Percentiles rank a stretch among this genome's conserved stretches.
These are phyloP conservation scores for Malurus alboscapulatus DNA, from an alignment of 2,113 vertebrate species.

Conservation along the genomic window DNA sequence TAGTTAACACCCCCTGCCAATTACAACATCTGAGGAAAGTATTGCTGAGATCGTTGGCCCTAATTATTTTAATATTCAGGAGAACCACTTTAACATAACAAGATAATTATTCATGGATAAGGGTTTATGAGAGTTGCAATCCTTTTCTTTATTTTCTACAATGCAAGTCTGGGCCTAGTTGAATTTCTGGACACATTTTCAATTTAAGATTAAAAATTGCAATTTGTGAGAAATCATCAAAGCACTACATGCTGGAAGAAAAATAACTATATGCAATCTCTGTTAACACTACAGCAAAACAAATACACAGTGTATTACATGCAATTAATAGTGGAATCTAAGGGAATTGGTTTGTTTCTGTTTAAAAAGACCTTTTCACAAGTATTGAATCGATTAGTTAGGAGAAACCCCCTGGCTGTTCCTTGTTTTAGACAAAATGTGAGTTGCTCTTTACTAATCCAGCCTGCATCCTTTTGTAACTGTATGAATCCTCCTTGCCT, in stretches of 20 bases:
- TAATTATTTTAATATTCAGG: conserved; percentile 77
- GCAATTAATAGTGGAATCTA: conserved; percentile 47
- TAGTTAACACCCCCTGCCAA: conserved; percentile 73
- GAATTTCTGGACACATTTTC: conserved; percentile 61
- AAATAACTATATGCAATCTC: conserved; percentile 55
- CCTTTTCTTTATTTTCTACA: conserved; percentile 55
- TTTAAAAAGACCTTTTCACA: neutral
- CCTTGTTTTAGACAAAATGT: neutral
- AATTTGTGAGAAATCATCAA: conserved; percentile 67
- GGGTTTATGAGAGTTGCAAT: conserved; percentile 48
- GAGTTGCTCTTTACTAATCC: neutral
- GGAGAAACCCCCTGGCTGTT: neutral
- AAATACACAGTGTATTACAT: conserved; percentile 14
- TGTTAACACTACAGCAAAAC: conserved; percentile 36
- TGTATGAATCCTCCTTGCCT: neutral
- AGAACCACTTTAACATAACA: conserved; percentile 70
- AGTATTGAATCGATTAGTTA: neutral
- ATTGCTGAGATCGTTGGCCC: conserved; percentile 66
- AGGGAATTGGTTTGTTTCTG: neutral
- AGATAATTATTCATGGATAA: conserved; percentile 68
- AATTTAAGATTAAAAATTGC: conserved; percentile 66
- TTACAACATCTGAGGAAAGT: conserved; percentile 67
- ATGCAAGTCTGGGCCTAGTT: conserved; percentile 36
- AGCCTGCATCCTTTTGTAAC: neutral
- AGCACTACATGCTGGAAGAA: conserved; percentile 44